Conservation (phyloP, 2,113 vertebrate species). For the Aplodontia rufa region DNA sequence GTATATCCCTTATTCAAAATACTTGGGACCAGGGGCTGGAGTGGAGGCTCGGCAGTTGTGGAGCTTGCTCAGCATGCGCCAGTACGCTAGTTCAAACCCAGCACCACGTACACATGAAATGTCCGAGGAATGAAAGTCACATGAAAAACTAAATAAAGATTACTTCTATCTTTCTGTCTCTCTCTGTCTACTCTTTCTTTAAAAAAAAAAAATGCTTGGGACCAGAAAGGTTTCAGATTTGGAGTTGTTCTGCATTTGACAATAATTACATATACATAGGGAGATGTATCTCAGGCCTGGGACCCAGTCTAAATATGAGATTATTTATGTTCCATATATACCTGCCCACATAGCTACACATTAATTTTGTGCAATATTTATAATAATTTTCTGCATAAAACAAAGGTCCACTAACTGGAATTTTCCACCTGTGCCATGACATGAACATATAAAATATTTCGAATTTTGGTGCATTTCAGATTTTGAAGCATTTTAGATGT, state of each 20-base stretch:
- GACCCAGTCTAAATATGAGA: not conserved
- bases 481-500: not conserved
- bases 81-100: too few species aligned
- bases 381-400: not conserved
- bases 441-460: not conserved
- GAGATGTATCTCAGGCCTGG: too few species aligned
- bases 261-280: not conserved
- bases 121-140: too few species aligned
- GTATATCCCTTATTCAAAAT: not conserved
- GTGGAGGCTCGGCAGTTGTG: too few species aligned
- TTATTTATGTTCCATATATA: not conserved
- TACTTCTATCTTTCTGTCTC: too few species aligned
- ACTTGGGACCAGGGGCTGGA: too few species aligned
- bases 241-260: not conserved
- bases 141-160: too few species aligned
- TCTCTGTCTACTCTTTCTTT: too few species aligned
- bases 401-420: not conserved
- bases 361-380: not conserved
- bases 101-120: too few species aligned
- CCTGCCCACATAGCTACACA: not conserved
- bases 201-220: too few species aligned
- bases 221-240: not conserved
- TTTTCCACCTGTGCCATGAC: not conserved
- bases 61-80: too few species aligned
- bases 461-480: not conserved